Conservation (phyloP, 2,113 vertebrate species). For the Macrotus californicus region DNA sequence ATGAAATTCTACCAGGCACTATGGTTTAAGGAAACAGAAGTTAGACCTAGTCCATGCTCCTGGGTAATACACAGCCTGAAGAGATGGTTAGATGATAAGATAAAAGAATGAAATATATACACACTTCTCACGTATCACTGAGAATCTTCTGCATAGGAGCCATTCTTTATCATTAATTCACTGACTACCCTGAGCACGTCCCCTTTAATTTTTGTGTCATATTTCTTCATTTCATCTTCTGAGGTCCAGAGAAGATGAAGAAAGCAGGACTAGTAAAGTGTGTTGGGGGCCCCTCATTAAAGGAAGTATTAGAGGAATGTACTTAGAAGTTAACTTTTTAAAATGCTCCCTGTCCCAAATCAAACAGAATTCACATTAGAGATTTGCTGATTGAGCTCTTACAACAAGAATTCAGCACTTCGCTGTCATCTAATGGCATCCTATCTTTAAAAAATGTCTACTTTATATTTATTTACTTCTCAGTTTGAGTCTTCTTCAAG, state of each 20-base stretch:
- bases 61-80: not conserved
- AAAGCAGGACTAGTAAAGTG: not conserved
- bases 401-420: conserved; percentile 60
- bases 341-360: conserved; percentile 19
- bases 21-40: conserved; percentile 6
- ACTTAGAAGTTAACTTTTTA: conserved; percentile 34
- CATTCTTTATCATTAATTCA: not conserved
- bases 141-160: not conserved
- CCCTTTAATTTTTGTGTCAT: not conserved
- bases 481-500: conserved; percentile 72
- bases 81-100: conserved; percentile 2
- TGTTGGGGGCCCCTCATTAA: not conserved
- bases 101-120: not conserved
- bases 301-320: conserved; percentile 40
- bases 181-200: not conserved
- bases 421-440: conserved; percentile 64
- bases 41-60: not conserved
- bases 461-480: conserved; percentile 74
- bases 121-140: not conserved
- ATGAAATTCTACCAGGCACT: not conserved
- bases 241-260: not conserved
- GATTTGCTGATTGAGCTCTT: conserved; percentile 69
- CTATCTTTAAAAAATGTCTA: conserved; percentile 47
- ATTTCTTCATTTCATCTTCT: not conserved
- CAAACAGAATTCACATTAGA: conserved; percentile 40